Evolutionary conservation across 2,113 vertebrate genomes (phyloP).

Genomic region (Alethe castanea): DNA sequence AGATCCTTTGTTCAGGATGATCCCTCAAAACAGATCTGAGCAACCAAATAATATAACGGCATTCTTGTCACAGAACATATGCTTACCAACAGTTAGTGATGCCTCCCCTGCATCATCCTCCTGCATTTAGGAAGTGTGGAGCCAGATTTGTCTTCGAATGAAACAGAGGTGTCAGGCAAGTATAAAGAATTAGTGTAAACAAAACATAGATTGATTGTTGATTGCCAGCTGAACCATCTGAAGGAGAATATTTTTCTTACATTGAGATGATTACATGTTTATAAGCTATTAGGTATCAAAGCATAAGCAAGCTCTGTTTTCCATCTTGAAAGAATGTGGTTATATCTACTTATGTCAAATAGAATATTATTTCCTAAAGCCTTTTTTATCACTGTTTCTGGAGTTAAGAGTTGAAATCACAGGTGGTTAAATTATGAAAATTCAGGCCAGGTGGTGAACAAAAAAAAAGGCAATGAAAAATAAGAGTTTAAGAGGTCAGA

Average conservation of each 20-base stretch:
- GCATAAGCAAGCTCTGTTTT: neutral
- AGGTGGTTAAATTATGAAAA: neutral
- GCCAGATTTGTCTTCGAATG: neutral
- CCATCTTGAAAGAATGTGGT: accelerated
- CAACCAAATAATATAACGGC: neutral
- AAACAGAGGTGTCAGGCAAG: neutral
- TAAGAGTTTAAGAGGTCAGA: neutral
- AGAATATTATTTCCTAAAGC: neutral
- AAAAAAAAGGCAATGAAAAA: neutral
- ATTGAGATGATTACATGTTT: neutral
- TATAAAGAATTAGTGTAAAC: neutral
- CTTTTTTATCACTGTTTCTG: neutral
- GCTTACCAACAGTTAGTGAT: neutral
- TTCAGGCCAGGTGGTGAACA: neutral
- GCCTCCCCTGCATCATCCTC: neutral
- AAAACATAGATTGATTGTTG: neutral
- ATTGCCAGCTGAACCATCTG: neutral
- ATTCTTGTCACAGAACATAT: neutral
- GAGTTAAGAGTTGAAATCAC: neutral
- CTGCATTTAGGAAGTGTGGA: neutral
- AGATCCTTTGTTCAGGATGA: neutral
- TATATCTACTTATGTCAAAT: neutral
- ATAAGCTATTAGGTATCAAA: neutral
- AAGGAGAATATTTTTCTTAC: neutral
- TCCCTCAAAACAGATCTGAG: neutral